Conservation (phyloP, 2,797 vertebrate species). For the Phrynocephalus vlangalii region DNA sequence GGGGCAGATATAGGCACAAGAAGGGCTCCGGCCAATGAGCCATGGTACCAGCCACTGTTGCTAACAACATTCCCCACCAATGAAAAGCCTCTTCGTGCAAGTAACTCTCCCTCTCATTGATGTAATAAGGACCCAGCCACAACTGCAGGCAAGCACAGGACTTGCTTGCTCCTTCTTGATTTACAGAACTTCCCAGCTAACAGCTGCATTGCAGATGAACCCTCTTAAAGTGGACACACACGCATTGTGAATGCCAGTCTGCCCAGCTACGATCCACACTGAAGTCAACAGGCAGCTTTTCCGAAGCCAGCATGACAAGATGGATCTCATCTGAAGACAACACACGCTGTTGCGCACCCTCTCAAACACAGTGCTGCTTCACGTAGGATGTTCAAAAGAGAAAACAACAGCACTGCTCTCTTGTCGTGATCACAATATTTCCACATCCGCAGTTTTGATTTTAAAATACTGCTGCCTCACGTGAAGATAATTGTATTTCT, state of each 20-base stretch:
- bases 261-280: slow-evolving; percentile 24
- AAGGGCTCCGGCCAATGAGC: background rate
- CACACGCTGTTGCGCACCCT: background rate
- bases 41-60: background rate
- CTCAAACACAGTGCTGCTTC: fast-evolving
- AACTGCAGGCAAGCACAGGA: slow-evolving; percentile 48
- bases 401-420: too few species aligned
- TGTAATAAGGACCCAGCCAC: too few species aligned
- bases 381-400: background rate
- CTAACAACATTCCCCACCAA: background rate
- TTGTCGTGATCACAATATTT: background rate
- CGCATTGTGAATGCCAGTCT: slow-evolving; percentile 27
- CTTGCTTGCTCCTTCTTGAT: slow-evolving; percentile 65
- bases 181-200: slow-evolving; percentile 73
- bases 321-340: background rate
- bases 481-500: background rate
- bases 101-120: too few species aligned
- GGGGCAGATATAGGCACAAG: slow-evolving; percentile 21
- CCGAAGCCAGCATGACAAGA: background rate
- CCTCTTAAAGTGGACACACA: slow-evolving; percentile 75
- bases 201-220: slow-evolving; percentile 82
- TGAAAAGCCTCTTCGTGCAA: slow-evolving; percentile 33
- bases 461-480: background rate
- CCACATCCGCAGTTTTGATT: background rate
- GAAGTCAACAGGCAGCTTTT: background rate